These are phyloP conservation scores for Meleagris gallopavo DNA, from an alignment of 2,113 vertebrate genomes.

Conservation along the genomic window DNA sequence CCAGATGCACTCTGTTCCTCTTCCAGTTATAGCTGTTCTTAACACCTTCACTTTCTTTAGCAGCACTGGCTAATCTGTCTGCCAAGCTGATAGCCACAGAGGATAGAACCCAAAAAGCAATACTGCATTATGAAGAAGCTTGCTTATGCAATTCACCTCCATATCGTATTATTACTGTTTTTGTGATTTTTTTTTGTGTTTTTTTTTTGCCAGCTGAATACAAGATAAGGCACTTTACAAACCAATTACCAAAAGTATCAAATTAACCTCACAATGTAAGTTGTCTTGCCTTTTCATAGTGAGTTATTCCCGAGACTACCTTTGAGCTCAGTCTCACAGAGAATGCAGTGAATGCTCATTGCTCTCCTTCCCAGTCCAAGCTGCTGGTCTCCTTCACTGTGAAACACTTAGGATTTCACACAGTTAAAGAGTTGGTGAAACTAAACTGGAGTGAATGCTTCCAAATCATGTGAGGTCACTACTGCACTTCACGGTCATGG, in stretches of 20 bases:
- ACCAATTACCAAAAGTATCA: neutral
- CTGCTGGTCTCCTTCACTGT: neutral
- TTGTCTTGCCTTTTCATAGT: neutral
- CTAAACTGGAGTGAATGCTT: neutral
- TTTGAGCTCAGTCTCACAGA: neutral
- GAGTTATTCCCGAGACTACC: neutral
- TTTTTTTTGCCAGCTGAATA: neutral
- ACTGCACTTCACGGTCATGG: neutral
- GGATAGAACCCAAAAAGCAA: neutral
- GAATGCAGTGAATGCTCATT: neutral
- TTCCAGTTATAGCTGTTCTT: constrained; percentile 19
- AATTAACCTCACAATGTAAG: neutral
- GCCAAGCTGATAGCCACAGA: neutral
- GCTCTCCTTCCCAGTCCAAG: neutral
- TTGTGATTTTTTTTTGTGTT: neutral
- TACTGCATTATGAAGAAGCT: neutral
- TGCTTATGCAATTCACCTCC: neutral
- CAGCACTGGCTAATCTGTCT: neutral
- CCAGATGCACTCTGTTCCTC: constrained; percentile 44
- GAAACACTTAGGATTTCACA: neutral
- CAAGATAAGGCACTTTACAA: neutral
- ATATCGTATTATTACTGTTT: neutral
- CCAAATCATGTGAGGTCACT: neutral
- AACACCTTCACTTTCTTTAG: neutral
- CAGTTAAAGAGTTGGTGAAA: neutral